Conservation (phyloP, 2,888 invertebrate genomes). For the Drosophila prostipennis region DNA sequence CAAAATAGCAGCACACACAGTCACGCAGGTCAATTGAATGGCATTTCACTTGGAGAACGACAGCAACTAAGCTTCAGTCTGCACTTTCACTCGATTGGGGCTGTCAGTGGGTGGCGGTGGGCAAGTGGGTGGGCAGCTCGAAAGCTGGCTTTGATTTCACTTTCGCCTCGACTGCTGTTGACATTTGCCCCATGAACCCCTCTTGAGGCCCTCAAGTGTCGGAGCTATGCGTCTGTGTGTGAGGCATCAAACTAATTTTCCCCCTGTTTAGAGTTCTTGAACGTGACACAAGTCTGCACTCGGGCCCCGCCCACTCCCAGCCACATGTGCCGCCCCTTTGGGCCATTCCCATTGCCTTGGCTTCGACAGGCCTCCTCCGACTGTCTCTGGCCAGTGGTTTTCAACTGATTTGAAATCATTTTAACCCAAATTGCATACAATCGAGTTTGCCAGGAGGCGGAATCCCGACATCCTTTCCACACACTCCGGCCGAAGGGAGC, state of each 20-base stretch:
- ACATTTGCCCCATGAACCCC: conserved; percentile 54
- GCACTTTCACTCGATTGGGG: conserved; percentile 67
- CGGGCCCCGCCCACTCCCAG: conserved; percentile 38
- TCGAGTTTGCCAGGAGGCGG: conserved; percentile 60
- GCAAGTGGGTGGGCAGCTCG: conserved; percentile 14
- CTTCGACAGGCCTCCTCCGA: conserved; percentile 34
- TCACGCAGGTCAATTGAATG: conserved; percentile 70
- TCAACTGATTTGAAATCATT: conserved; percentile 75
- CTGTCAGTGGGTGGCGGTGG: conserved; percentile 4
- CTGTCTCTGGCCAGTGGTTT: conserved; percentile 48
- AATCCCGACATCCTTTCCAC: conserved; percentile 7
- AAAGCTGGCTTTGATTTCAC: conserved; percentile 68
- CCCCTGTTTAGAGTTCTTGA: conserved; percentile 75
- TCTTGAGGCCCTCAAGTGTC: conserved; percentile 16
- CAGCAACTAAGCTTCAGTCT: conserved; percentile 63
- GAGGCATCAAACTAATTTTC: conserved; percentile 77
- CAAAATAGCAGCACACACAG: conserved; percentile 12
- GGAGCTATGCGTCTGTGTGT: conserved; percentile 25
- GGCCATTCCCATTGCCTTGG: conserved; percentile 10
- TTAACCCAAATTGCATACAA: conserved; percentile 75
- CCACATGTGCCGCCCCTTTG: conserved; percentile 6
- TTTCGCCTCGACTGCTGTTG: conserved; percentile 73
- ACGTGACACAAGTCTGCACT: conserved; percentile 78
- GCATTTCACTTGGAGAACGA: conserved; percentile 68
- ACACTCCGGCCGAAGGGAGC: neutral